These are phyloP conservation scores for Lepidocyrtoides sp. DNA, from an alignment of 2,888 invertebrate genomes.

Conservation along the genomic window DNA sequence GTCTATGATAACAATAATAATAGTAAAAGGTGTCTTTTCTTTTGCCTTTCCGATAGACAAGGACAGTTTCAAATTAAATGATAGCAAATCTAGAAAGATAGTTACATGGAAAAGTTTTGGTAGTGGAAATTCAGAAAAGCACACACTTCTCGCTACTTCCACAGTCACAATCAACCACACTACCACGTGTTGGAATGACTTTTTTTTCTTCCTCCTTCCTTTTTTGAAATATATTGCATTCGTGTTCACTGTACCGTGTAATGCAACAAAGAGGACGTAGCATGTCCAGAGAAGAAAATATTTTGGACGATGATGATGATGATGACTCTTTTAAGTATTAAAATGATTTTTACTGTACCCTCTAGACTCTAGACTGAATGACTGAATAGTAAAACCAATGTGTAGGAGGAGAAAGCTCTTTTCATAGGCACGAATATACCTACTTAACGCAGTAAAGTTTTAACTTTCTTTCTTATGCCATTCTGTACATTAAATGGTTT, in stretches of 20 bases:
- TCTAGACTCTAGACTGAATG: too few species aligned
- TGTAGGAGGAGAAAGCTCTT: constrained; percentile 58
- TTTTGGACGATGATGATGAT: background rate
- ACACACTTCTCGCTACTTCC: background rate
- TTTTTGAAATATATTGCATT: constrained; percentile 54
- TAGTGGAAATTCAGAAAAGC: background rate
- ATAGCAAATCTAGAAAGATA: constrained; percentile 55
- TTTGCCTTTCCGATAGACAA: background rate
- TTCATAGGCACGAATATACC: background rate
- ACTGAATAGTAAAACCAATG: too few species aligned
- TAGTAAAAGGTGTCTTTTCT: background rate
- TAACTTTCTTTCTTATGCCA: constrained; percentile 11
- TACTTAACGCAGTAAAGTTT: background rate
- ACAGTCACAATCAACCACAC: constrained; percentile 12
- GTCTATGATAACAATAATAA: constrained; percentile 9
- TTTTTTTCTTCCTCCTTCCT: constrained; percentile 7
- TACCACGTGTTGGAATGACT: constrained; percentile 63
- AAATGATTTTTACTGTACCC: constrained; percentile 54
- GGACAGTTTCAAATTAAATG: constrained; percentile 70
- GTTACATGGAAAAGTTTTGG: constrained; percentile 18
- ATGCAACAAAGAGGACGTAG: constrained; percentile 50
- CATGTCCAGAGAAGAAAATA: constrained; percentile 45
- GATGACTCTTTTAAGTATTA: constrained; percentile 4
- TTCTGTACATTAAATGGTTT: constrained; percentile 4
- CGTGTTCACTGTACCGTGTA: constrained; percentile 48